These are phyloP conservation scores for Drosophila paracracens DNA, from an alignment of 2,888 invertebrate species.

Conservation along the genomic window DNA sequence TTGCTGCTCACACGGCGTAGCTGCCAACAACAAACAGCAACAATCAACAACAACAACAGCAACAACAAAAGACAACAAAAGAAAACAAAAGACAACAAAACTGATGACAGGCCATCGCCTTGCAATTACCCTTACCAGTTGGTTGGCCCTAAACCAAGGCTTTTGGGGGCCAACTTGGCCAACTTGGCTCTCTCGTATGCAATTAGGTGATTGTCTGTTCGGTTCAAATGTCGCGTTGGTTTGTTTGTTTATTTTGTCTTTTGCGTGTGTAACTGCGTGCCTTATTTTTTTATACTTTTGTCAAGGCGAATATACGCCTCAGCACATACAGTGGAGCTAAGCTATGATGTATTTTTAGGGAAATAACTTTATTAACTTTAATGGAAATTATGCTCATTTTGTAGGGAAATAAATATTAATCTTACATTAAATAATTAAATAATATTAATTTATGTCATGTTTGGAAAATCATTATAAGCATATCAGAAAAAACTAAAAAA, in stretches of 20 bases:
- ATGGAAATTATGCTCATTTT: background rate
- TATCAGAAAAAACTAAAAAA: background rate
- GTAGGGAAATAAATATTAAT: background rate
- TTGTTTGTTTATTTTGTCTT: constrained; percentile 46
- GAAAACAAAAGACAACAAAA: constrained; percentile 43
- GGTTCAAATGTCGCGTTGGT: constrained; percentile 78
- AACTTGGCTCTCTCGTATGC: constrained; percentile 49
- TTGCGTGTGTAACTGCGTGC: constrained; percentile 35
- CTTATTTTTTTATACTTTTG: background rate
- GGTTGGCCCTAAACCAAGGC: constrained; percentile 4
- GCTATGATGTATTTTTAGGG: background rate
- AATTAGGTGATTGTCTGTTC: constrained; percentile 75
- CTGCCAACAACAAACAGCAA: constrained; percentile 21
- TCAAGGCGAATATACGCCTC: background rate
- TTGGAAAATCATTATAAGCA: background rate
- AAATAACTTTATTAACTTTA: background rate
- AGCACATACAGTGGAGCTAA: background rate
- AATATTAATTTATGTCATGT: too few species aligned
- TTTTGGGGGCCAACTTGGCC: background rate
- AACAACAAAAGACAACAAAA: constrained; percentile 34
- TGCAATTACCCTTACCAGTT: constrained; percentile 68
- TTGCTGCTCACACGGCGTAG: constrained; percentile 39
- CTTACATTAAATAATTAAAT: background rate
- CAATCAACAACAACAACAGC: constrained; percentile 1
- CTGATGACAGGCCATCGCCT: constrained; percentile 79